Evolutionary conservation across 1,140 invertebrate species (phyloP).

Genomic region (Catajapyx aquilonaris): DNA sequence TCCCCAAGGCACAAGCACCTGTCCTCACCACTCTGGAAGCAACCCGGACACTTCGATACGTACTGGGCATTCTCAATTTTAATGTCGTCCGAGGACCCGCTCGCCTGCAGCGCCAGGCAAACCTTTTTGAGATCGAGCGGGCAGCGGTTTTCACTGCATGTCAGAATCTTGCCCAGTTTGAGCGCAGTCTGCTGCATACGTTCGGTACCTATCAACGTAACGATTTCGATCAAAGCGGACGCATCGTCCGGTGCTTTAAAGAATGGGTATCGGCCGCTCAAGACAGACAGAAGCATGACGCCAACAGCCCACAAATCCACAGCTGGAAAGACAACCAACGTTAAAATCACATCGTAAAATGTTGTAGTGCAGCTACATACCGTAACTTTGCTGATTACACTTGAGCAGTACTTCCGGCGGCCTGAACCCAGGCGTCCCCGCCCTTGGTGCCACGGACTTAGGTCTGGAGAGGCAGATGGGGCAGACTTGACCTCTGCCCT

Average conservation of each 20-base stretch:
- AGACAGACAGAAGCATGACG: slow-evolving; percentile 57
- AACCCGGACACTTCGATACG: too few species aligned
- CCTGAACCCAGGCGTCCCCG: slow-evolving; percentile 75
- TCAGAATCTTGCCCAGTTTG: slow-evolving; percentile 50
- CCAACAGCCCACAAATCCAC: slow-evolving; percentile 81
- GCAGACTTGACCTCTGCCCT: slow-evolving; percentile 38
- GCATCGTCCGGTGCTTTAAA: slow-evolving; percentile 62
- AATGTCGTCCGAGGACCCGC: too few species aligned
- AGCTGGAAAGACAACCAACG: slow-evolving; percentile 28
- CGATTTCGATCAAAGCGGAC: slow-evolving; percentile 60
- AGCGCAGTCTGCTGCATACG: slow-evolving; percentile 41
- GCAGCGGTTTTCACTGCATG: too few species aligned
- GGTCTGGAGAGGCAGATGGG: slow-evolving; percentile 31
- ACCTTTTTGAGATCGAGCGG: too few species aligned
- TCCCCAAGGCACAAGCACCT: too few species aligned
- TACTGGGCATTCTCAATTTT: too few species aligned
- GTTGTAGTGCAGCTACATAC: too few species aligned
- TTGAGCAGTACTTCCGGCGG: slow-evolving; percentile 73
- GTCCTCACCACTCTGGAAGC: too few species aligned
- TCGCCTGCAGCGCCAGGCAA: too few species aligned
- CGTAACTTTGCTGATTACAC: slow-evolving; percentile 46
- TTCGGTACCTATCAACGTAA: slow-evolving; percentile 51
- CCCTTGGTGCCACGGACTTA: slow-evolving; percentile 43
- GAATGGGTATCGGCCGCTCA: slow-evolving; percentile 61
- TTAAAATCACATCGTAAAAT: too few species aligned